Conservation (phyloP, 2,113 vertebrate species). For the Puma concolor region DNA sequence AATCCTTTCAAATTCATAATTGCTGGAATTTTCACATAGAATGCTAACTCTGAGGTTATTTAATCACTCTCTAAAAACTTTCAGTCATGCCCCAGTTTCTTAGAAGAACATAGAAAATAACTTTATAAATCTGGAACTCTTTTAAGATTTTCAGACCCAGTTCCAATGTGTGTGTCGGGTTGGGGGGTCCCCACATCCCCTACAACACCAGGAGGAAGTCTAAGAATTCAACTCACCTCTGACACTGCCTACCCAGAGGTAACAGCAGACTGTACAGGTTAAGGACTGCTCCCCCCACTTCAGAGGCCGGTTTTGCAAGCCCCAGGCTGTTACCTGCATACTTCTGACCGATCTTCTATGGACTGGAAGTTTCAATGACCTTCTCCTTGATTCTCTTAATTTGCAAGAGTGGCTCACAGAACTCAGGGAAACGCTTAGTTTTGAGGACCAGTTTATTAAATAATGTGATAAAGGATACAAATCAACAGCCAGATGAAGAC, state of each 20-base stretch:
- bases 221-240: background rate
- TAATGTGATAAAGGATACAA: background rate
- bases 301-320: background rate
- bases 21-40: background rate
- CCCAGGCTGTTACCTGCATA: background rate
- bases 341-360: background rate
- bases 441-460: background rate
- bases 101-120: background rate
- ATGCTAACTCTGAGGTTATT: background rate
- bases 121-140: background rate
- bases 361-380: background rate
- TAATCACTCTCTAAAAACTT: background rate
- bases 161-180: background rate
- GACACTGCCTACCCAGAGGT: background rate
- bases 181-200: background rate
- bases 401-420: background rate
- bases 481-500: background rate
- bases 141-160: background rate
- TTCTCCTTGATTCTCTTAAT: background rate
- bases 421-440: background rate
- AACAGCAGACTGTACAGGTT: background rate
- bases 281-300: background rate
- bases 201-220: background rate
- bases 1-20: background rate
- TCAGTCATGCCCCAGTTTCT: background rate